Evolutionary conservation across 2,113 vertebrate species (phyloP), one percentile per base, ranked within the genome.

Genomic region (Ursus arctos): DNA sequence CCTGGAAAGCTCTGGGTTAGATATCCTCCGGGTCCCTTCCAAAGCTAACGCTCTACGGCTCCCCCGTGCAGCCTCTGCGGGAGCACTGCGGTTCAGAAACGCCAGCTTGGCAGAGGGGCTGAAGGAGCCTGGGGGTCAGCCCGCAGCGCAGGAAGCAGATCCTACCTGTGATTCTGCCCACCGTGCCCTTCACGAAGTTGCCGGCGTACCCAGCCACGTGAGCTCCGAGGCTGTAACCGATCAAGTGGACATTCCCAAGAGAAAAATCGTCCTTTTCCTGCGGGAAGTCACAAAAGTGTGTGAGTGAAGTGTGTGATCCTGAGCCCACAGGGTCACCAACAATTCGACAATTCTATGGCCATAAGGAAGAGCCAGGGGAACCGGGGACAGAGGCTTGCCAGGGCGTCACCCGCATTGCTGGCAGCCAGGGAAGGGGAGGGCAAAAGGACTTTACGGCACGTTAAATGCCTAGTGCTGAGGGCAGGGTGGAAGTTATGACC

Each of bases 181-280:
- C 98, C 0, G 94, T 99, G 26, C 99, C 99, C 2, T 47, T 98
- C 26, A 99, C 99, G 0, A 99, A 99, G 21, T 99, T 99, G 7
- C 99, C 99, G 2, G 99, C 99, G 0, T 99, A 99, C n/a, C 99
- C 99, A 0, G 99, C 99, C 1, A 99, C 99, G 0, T 99, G 99
- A 4, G 99, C 99, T 0, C 99, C 99, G 4, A 99, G 99, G 98
- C 99, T 99, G 98, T 99, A 99, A 93, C 99, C 99, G 0, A 99
- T 99, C 97, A 99, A 98, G 96, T 99, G 99, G 71, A 99, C 99
- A 0, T 99, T 99, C 82, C 98, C 53, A 0, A 99, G 98, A 65
- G 98, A 98, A 71, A 99, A 98, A 10, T 97, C 98, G 0, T 98
- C 97, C 84, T 99, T 99, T 51, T 99, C 99, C 99, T 99, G 98